phyloP scores from a whole-genome alignment of 2,888 invertebrate species.

The Harpalus rufipes region DNA sequence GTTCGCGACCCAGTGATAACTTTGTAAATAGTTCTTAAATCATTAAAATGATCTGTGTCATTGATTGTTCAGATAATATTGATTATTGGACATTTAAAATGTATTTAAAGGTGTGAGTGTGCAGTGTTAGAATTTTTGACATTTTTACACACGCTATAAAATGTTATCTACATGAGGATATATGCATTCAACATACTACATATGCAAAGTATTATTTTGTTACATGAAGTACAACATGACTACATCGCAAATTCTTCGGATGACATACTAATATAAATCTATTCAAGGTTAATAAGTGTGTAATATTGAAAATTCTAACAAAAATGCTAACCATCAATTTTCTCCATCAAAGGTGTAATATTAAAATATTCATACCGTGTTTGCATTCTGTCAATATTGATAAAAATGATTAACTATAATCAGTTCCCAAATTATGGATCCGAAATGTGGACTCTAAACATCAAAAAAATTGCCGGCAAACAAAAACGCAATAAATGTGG shows the following conservation, averaged over 20 bases:
- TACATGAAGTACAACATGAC: slow-evolving; percentile 26
- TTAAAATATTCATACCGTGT: slow-evolving; percentile 37
- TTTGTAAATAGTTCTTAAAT: slow-evolving; percentile 2
- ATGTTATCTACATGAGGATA: slow-evolving; percentile 20
- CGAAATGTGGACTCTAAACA: slow-evolving; percentile 9
- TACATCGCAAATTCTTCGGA: slow-evolving; percentile 1
- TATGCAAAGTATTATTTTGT: slow-evolving; percentile 46
- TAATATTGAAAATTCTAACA: slow-evolving; percentile 17
- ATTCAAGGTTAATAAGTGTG: slow-evolving; percentile 2
- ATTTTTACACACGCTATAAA: slow-evolving; percentile 36
- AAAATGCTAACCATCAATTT: slow-evolving; percentile 3
- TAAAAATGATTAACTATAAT: slow-evolving; percentile 37
- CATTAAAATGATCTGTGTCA: slow-evolving; percentile 18
- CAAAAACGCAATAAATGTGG: neutral
- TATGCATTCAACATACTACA: slow-evolving; percentile 18
- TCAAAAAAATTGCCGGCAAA: slow-evolving; percentile 42
- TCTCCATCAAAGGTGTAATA: slow-evolving; percentile 38
- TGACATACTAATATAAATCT: neutral
- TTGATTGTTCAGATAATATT: slow-evolving; percentile 20
- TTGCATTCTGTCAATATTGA: slow-evolving; percentile 45
- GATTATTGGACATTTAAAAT: slow-evolving; percentile 27
- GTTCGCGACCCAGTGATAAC: neutral
- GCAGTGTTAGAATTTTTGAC: slow-evolving; percentile 35
- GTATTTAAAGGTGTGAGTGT: slow-evolving; percentile 28
- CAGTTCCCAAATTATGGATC: slow-evolving; percentile 28